Evolutionary conservation across 2,888 invertebrate species (phyloP).

Genomic region (Zele albiditarsus): DNA sequence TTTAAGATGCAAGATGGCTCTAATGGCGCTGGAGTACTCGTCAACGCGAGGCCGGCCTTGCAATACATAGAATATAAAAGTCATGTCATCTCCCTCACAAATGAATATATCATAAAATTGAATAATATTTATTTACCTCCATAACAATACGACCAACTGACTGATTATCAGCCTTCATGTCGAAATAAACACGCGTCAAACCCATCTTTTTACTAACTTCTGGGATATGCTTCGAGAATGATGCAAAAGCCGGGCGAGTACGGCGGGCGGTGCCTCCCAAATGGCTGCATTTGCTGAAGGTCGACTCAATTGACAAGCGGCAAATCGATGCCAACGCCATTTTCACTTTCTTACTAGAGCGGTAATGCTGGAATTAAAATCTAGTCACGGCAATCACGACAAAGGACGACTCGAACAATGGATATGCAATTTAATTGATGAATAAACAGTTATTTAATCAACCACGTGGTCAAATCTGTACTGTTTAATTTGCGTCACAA

Average conservation of each 20-base stretch:
- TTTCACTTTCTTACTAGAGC: constrained; percentile 34
- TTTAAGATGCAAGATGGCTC: constrained; percentile 5
- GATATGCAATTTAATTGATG: constrained; percentile 6
- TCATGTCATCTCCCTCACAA: neutral
- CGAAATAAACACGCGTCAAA: constrained; percentile 92
- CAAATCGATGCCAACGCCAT: constrained; percentile 72
- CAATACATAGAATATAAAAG: too few relatives aligned
- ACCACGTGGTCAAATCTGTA: constrained; percentile 41
- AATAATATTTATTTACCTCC: constrained; percentile 81
- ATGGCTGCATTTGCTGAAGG: constrained; percentile 70
- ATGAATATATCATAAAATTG: neutral
- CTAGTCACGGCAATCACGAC: neutral
- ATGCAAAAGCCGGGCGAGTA: constrained; percentile 61
- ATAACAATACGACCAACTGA: constrained; percentile 90
- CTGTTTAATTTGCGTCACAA: constrained; percentile 43
- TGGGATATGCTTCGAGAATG: constrained; percentile 75
- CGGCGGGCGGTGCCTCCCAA: constrained; percentile 68
- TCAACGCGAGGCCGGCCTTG: neutral
- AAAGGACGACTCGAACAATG: neutral
- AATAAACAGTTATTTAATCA: neutral
- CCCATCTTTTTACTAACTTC: constrained; percentile 78
- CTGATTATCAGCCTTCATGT: constrained; percentile 88
- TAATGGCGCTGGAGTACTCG: constrained; percentile 23
- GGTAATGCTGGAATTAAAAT: constrained; percentile 1
- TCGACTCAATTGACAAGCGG: constrained; percentile 71